These are phyloP conservation scores for Typhlomys cinereus DNA, from an alignment of 2,113 vertebrate genomes.

Conservation along the genomic window DNA sequence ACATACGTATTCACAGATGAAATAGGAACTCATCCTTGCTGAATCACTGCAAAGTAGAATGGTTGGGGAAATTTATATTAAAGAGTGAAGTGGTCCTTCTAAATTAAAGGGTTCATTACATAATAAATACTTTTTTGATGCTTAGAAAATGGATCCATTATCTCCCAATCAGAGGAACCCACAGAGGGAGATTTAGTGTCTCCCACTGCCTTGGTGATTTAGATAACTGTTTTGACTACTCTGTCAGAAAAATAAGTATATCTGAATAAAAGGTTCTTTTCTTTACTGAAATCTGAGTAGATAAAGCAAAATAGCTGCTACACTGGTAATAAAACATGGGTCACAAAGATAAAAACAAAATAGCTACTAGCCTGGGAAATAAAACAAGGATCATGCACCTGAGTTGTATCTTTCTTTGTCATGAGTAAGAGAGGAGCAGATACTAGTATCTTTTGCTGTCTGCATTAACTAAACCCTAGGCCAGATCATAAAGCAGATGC, in stretches of 20 bases:
- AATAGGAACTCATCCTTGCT: constrained; percentile 68
- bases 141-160: constrained; percentile 77
- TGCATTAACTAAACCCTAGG: not conserved
- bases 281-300: not conserved
- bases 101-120: constrained; percentile 82
- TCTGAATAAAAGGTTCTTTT: not conserved
- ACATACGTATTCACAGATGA: constrained; percentile 70
- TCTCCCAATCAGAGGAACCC: constrained; percentile 51
- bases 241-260: constrained; percentile 73
- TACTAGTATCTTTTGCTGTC: not conserved
- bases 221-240: constrained; percentile 78
- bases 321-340: constrained; percentile 32
- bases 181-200: constrained; percentile 43
- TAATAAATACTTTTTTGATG: constrained; percentile 80
- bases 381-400: constrained; percentile 25
- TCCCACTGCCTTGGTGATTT: constrained; percentile 68
- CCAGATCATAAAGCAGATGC: not conserved
- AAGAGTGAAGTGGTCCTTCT: constrained; percentile 64
- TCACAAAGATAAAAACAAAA: not conserved
- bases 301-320: constrained; percentile 54
- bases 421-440: not conserved
- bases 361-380: not conserved
- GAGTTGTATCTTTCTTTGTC: not conserved
- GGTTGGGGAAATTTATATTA: constrained; percentile 60
- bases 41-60: constrained; percentile 67